A percentile compares a stretch with the other conserved stretches of the same genome.
Evolutionary conservation across 2,888 invertebrate species (phyloP).

Genomic region (Panzeria rudis): DNA sequence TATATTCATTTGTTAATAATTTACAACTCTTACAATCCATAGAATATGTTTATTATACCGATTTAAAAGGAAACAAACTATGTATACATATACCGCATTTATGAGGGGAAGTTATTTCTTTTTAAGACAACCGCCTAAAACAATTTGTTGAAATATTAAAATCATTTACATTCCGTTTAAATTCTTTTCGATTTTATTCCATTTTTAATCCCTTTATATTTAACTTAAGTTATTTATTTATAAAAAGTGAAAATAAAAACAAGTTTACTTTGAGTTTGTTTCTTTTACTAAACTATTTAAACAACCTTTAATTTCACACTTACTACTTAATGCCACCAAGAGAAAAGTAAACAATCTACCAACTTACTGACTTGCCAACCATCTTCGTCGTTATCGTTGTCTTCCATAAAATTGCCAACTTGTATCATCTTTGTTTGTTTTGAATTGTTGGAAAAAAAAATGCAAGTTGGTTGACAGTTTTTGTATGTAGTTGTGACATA

Average conservation of each 20-base stretch:
- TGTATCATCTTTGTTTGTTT: slow-evolving; percentile 45
- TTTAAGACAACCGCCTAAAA: background rate
- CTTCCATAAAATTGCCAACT: slow-evolving; percentile 25
- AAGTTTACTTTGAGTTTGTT: slow-evolving; percentile 40
- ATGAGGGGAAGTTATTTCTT: background rate
- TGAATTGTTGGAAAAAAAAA: slow-evolving; percentile 36
- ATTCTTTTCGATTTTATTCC: background rate
- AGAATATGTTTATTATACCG: slow-evolving; percentile 11
- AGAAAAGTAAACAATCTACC: slow-evolving; percentile 17
- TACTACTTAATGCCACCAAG: slow-evolving; percentile 60
- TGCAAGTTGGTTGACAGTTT: slow-evolving; percentile 34
- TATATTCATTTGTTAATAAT: slow-evolving; percentile 29
- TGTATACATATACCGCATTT: background rate
- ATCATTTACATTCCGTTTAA: slow-evolving; percentile 1
- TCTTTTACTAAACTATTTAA: slow-evolving; percentile 31
- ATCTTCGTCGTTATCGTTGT: background rate
- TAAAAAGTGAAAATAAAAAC: slow-evolving; percentile 32
- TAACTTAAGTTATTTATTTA: background rate
- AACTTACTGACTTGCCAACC: slow-evolving; percentile 34
- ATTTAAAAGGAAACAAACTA: slow-evolving; percentile 17
- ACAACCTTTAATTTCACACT: slow-evolving; percentile 69
- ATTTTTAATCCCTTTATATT: slow-evolving; percentile 18
- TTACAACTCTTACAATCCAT: slow-evolving; percentile 26
- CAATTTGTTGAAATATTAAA: slow-evolving; percentile 15
- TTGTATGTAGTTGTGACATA: slow-evolving; percentile 65